Evolutionary conservation across 2,797 vertebrate species (phyloP), one percentile per base, ranked within the genome.

Genomic region (Buceros bicornis): DNA sequence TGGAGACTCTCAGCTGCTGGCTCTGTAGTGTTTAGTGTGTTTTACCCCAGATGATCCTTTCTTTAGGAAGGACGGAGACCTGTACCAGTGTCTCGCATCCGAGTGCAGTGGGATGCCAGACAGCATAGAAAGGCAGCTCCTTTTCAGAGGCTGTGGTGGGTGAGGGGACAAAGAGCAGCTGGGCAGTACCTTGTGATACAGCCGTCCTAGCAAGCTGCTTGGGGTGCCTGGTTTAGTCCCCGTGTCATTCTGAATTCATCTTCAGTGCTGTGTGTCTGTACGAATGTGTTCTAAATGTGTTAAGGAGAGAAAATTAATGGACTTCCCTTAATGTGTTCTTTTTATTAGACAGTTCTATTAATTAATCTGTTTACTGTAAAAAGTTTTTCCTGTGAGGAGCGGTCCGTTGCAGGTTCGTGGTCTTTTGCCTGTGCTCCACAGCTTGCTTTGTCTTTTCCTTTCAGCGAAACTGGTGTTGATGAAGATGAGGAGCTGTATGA

Each of bases 401-500:
- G 43, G 26, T 85, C 10, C 18, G 24, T 67, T 93, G 60, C 48
- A 67, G 65, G 72, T 16, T 31, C 94, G 58, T 71, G 40, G 6
- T 64, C n/a, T 42, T 43, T 87, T n/a, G 25, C 50, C 6, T 58
- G 67, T 47, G 22, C 50, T 71, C 10, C 53, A 53, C 13, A 60
- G 6, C 33, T 72, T 35, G 11, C 42, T 10, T 61, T 82, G 43
- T 24, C 73, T 96, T 71, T 96, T 71, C 53, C 16, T 96, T 94
- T 37, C 96, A 99, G 99, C 96, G 99, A 99, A 97, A 99, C 99
- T 21, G 98, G 95, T 6, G 98, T 99, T 91, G 99, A 99, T 40
- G 99, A 99, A 85, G 99, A 99, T 81, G 99, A 99, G 80, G 99
- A 99, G 16, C 98, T 99, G 54, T 99, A 99, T 5, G 99, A 99